These are phyloP conservation scores for Coregonus suidteri DNA, from an alignment of 2,797 vertebrate genomes.

Conservation along the genomic window DNA sequence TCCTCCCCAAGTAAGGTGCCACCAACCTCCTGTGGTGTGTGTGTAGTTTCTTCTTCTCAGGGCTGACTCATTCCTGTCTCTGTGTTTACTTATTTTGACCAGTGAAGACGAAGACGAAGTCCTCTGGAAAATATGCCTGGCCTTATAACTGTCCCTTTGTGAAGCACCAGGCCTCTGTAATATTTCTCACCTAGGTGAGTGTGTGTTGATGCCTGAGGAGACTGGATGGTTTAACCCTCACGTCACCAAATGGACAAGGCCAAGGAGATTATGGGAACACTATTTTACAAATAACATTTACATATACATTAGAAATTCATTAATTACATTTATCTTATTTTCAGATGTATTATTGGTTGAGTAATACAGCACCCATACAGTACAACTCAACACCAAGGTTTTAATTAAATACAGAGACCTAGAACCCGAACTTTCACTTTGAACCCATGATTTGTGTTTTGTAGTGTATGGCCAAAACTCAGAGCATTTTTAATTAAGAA, in stretches of 20 bases:
- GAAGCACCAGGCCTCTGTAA: conserved; percentile 82
- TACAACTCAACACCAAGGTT: not conserved
- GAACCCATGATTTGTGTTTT: not conserved
- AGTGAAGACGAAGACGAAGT: conserved; percentile 43
- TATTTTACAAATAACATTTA: not conserved
- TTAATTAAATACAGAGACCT: not conserved
- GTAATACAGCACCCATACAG: not conserved
- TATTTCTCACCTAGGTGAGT: conserved; percentile 83
- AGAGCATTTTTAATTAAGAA: not conserved
- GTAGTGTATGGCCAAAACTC: not conserved
- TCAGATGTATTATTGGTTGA: not conserved
- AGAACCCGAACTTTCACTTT: not conserved
- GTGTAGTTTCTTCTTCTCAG: conserved; percentile 62
- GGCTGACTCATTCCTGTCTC: conserved; percentile 69
- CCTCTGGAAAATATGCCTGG: conserved; percentile 82
- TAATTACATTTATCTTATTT: not conserved
- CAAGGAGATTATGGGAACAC: conserved; percentile 37
- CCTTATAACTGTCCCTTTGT: conserved; percentile 83
- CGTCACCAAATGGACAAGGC: conserved; percentile 26
- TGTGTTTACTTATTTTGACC: conserved; percentile 78
- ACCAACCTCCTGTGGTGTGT: too few relatives aligned
- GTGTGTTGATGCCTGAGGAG: conserved; percentile 70
- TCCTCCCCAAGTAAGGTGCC: too few relatives aligned
- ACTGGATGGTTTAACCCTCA: conserved; percentile 68
- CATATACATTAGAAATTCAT: not conserved